phyloP scores from a whole-genome alignment of 2,113 vertebrate species.

The Paradoxurus hermaphroditus region DNA sequence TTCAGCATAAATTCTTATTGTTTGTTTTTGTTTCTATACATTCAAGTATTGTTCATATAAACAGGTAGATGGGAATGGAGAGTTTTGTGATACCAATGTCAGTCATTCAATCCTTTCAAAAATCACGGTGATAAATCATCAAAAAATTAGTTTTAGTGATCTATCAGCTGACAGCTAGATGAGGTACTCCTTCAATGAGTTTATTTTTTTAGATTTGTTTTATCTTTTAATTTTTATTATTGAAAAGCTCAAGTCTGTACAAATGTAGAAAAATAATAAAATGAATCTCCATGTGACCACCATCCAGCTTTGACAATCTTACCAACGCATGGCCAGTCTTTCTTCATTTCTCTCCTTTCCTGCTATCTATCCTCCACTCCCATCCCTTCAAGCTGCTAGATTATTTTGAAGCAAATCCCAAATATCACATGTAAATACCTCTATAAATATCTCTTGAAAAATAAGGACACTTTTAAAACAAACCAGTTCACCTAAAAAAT shows the following conservation, averaged over 20 bases:
- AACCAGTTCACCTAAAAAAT: not conserved
- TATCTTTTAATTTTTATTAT: not conserved
- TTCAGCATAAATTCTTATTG: not conserved
- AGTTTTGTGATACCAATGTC: not conserved
- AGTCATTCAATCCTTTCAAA: not conserved
- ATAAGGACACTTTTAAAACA: not conserved
- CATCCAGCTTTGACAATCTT: not conserved
- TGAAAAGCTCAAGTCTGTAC: not conserved
- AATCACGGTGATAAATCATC: not conserved
- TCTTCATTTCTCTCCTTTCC: not conserved
- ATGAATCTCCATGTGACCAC: not conserved
- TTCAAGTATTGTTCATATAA: not conserved
- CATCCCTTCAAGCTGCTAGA: not conserved
- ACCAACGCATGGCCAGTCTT: not conserved
- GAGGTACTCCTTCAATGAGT: not conserved
- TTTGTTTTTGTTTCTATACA: not conserved
- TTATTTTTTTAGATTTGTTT: not conserved
- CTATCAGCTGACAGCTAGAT: not conserved
- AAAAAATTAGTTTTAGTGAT: not conserved
- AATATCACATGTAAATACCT: not conserved
- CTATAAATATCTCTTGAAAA: not conserved
- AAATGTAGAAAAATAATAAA: not conserved
- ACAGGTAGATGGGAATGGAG: not conserved
- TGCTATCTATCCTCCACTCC: not conserved
- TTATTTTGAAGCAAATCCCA: slow-evolving; percentile 13